Percentiles rank a stretch among this genome's conserved stretches.
Conservation (phyloP, 2,113 vertebrate species). For the Dermatemys mawii region DNA sequence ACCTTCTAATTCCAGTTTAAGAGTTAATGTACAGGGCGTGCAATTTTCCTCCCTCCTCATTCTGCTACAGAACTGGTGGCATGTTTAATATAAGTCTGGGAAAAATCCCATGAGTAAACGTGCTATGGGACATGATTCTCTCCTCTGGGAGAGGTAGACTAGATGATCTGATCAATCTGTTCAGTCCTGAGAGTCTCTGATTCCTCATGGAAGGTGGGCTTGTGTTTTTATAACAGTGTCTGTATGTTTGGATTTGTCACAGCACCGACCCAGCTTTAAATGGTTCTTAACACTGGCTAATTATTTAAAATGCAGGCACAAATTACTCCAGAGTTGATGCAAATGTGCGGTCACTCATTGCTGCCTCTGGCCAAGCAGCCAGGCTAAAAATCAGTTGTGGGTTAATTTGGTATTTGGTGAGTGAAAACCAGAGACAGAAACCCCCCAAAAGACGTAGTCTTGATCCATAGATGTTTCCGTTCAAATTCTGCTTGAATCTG, state of each 20-base stretch:
- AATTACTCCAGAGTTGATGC: not conserved
- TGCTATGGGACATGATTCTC: not conserved
- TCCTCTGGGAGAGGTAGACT: not conserved
- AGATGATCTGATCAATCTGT: not conserved
- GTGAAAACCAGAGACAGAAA: not conserved
- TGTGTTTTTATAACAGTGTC: not conserved
- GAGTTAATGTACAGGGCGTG: not conserved
- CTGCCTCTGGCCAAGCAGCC: not conserved
- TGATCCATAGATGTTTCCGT: not conserved
- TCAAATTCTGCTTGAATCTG: not conserved
- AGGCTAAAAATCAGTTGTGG: not conserved
- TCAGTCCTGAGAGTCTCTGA: not conserved
- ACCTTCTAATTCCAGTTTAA: not conserved
- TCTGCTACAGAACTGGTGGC: not conserved
- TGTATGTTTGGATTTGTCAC: not conserved
- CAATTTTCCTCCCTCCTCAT: not conserved
- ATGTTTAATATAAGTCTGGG: not conserved
- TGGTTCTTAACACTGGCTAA: not conserved
- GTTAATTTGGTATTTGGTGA: not conserved
- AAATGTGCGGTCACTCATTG: not conserved
- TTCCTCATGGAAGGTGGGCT: not conserved
- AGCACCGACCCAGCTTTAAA: not conserved
- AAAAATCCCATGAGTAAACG: not conserved
- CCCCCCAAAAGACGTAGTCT: not conserved
- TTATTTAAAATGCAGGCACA: not conserved